Conservation (phyloP, 2,113 vertebrate genomes). For the Mustelus asterias region DNA sequence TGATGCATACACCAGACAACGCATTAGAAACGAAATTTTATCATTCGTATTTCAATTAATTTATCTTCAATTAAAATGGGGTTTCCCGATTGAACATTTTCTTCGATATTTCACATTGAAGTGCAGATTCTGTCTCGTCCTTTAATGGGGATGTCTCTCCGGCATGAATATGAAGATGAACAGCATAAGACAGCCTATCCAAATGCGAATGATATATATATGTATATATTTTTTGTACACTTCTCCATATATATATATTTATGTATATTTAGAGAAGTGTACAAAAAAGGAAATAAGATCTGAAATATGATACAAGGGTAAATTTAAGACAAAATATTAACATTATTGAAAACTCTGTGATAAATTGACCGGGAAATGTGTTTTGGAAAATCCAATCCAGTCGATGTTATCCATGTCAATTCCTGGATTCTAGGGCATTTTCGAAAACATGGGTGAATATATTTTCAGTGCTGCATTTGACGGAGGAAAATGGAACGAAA, state of each 20-base stretch:
- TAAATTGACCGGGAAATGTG: background rate
- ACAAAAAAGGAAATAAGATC: background rate
- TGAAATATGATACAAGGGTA: background rate
- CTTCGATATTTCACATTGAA: background rate
- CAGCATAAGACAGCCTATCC: too few relatives aligned
- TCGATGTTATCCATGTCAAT: background rate
- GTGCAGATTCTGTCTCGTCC: background rate
- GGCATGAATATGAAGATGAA: too few relatives aligned
- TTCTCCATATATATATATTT: too few relatives aligned
- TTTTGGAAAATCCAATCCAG: background rate
- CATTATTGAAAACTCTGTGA: background rate
- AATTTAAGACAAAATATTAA: background rate
- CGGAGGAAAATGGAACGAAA: constrained; percentile 21
- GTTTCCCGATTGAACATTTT: background rate
- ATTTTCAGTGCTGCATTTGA: background rate
- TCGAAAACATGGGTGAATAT: background rate
- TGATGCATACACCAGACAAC: background rate
- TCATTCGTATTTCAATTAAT: background rate
- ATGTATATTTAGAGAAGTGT: background rate
- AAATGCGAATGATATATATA: too few relatives aligned
- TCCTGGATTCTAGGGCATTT: background rate
- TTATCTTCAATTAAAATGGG: background rate
- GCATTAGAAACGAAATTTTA: background rate
- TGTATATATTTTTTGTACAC: too few relatives aligned
- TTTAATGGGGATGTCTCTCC: too few relatives aligned